Conservation (phyloP, 2,888 invertebrate genomes). For the Andricus curvator region DNA sequence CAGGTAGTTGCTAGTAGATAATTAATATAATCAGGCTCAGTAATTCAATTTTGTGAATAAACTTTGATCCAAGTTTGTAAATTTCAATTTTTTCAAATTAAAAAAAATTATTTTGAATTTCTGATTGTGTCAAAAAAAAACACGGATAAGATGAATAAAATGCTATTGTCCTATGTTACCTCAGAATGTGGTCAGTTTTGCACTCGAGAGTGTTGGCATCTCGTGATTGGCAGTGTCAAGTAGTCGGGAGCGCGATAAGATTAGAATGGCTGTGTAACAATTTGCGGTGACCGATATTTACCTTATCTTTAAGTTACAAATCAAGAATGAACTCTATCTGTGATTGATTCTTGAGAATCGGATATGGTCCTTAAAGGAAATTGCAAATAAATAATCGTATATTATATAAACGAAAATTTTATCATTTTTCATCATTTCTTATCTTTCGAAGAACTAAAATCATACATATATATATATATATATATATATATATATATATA, state of each 20-base stretch:
- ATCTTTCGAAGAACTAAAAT: no score
- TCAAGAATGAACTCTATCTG: conserved; percentile 14
- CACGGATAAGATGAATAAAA: background rate
- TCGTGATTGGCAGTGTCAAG: conserved; percentile 40
- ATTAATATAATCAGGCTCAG: no score
- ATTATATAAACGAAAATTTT: background rate
- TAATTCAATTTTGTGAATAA: no score
- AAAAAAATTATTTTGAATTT: no score
- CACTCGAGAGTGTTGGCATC: conserved; percentile 38
- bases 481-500: no score
- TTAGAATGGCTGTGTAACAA: conserved; percentile 30
- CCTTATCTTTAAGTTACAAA: conserved; percentile 23
- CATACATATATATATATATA: no score
- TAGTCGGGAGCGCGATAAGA: conserved; percentile 32
- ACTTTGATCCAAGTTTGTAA: no score
- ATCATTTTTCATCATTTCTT: no score
- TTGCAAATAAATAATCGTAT: background rate
- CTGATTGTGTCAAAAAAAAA: background rate
- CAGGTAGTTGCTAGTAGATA: no score
- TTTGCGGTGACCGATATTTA: conserved; percentile 33
- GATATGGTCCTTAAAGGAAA: background rate
- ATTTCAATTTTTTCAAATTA: no score
- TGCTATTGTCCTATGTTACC: background rate
- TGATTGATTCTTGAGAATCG: conserved; percentile 8
- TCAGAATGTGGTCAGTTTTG: conserved; percentile 37